A percentile compares a stretch with the other conserved stretches of the same genome.
Conservation (phyloP, 2,888 invertebrate genomes). For the Chymomyza amoena region DNA sequence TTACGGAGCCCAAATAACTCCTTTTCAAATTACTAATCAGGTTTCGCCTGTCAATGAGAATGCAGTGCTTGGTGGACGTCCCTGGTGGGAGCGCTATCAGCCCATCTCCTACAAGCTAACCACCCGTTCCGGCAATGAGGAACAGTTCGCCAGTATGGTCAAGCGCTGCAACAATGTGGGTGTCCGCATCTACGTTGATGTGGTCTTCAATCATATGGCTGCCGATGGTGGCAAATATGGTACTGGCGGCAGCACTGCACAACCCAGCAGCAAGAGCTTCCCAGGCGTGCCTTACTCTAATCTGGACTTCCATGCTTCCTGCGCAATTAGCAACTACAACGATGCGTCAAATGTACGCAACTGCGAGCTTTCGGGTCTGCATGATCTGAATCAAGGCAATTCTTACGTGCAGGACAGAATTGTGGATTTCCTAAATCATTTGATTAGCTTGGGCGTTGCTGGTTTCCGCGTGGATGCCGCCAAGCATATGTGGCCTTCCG, state of each 20-base stretch:
- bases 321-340: conserved; percentile 84
- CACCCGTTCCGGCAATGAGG: conserved; percentile 89
- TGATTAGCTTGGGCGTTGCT: conserved; percentile 86
- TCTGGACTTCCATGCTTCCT: conserved; percentile 85
- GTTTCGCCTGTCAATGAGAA: conserved; percentile 89
- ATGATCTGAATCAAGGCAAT: conserved; percentile 86
- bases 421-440: conserved; percentile 70
- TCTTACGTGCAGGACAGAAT: conserved; percentile 67
- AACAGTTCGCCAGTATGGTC: conserved; percentile 87
- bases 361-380: conserved; percentile 86
- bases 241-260: conserved; percentile 83
- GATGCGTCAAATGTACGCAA: conserved; percentile 84
- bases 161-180: conserved; percentile 88
- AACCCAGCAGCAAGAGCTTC: conserved; percentile 81
- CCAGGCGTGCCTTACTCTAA: conserved; percentile 84
- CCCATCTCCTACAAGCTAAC: conserved; percentile 88
- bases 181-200: conserved; percentile 90
- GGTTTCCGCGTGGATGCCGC: conserved; percentile 91
- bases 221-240: conserved; percentile 80
- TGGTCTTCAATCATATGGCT: conserved; percentile 93
- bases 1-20: background rate
- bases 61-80: conserved; percentile 82
- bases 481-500: conserved; percentile 89
- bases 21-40: conserved; percentile 36
- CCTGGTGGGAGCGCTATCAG: conserved; percentile 96